Conservation (phyloP, 30 jellyfish, hydroid and myxozoan species). For the Turritopsis dohrnii region DNA sequence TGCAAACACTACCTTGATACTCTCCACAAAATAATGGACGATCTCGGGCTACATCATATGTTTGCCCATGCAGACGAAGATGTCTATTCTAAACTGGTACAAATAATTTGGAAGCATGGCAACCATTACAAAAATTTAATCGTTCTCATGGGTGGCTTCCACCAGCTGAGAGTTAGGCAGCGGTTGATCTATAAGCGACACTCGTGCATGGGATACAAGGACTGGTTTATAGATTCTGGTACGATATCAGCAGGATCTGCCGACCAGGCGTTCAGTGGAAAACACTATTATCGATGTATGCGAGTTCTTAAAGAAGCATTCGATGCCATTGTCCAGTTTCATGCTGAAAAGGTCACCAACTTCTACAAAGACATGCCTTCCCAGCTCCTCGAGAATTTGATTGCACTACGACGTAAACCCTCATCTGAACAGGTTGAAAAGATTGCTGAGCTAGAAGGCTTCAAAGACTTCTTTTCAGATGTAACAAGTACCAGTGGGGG, state of each 20-base stretch:
- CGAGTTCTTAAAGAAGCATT: background rate
- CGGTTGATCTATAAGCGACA: background rate
- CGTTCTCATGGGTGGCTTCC: background rate
- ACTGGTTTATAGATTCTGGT: background rate
- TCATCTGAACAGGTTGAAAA: no score
- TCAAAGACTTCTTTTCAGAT: no score
- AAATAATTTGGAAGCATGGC: background rate
- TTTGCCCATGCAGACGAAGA: background rate
- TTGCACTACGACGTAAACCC: no score
- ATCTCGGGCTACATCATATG: background rate
- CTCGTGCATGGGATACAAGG: background rate
- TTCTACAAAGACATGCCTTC: no score
- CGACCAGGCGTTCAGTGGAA: background rate
- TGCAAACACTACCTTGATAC: background rate
- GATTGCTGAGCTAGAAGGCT: no score
- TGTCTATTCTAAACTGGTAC: background rate
- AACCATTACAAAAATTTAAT: no score
- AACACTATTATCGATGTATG: background rate
- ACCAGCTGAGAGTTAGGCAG: background rate
- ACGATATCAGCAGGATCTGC: background rate
- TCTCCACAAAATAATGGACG: background rate
- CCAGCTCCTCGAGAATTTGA: no score
- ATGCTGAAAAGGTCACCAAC: no score
- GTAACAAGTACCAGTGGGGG: no score
- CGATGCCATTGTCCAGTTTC: background rate